These are phyloP conservation scores for Turritopsis rubra DNA, from an alignment of 30 jellyfish, hydroid and myxozoan species.

Conservation along the genomic window DNA sequence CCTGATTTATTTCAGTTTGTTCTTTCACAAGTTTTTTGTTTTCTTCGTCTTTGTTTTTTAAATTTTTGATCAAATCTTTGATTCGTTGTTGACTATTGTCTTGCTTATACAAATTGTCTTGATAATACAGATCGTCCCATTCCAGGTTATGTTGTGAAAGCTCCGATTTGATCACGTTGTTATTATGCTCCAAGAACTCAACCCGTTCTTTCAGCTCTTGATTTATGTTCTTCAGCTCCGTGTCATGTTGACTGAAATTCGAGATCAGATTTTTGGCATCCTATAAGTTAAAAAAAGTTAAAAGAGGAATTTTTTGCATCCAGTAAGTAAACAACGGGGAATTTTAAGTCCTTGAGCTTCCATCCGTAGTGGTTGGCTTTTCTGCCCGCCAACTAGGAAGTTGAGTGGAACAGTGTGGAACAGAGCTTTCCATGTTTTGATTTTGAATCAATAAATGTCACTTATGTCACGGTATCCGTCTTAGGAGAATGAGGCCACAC, in stretches of 20 bases:
- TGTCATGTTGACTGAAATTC: background rate
- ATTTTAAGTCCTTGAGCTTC: too few species aligned
- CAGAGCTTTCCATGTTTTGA: background rate
- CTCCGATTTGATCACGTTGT: slow-evolving; percentile 6
- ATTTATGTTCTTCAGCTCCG: background rate
- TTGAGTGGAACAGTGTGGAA: background rate
- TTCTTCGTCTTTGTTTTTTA: slow-evolving; percentile 2
- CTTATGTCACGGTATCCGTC: background rate
- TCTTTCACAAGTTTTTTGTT: background rate
- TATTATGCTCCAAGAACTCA: background rate
- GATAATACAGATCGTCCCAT: slow-evolving; percentile 8
- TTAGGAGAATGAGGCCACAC: background rate
- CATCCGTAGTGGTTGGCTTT: too few species aligned
- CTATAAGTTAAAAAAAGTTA: too few species aligned
- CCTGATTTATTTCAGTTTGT: background rate
- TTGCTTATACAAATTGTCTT: background rate
- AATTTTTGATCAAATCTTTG: background rate
- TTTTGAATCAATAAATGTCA: background rate
- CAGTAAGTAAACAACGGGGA: too few species aligned
- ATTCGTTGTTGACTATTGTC: background rate
- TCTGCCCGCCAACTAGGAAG: too few species aligned
- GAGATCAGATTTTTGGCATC: background rate
- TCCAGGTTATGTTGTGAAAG: slow-evolving; percentile 2
- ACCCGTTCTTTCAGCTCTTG: slow-evolving; percentile 6
- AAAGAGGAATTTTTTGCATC: too few species aligned